Percentiles rank a stretch among this genome's conserved stretches.
Conservation (phyloP, 2,797 vertebrate species). For the Sus cebifrons region DNA sequence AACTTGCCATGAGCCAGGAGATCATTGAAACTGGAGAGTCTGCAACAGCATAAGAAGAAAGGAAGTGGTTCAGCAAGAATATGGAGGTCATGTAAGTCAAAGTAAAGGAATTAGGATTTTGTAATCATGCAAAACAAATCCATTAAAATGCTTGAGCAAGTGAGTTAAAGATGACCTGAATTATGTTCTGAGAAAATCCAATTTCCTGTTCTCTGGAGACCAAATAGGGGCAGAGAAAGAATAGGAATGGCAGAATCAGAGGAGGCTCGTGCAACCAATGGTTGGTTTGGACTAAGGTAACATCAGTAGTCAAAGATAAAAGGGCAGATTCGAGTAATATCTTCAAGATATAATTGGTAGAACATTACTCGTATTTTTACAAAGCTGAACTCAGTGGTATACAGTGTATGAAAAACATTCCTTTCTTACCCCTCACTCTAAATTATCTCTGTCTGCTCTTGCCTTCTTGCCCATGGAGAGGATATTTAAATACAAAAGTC, state of each 20-base stretch:
- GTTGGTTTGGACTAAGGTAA: background rate
- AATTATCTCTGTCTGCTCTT: background rate
- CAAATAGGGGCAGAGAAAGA: background rate
- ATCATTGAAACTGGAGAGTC: background rate
- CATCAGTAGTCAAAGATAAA: background rate
- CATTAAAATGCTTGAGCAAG: slow-evolving; percentile 15
- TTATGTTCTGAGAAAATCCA: background rate
- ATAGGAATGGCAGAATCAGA: background rate
- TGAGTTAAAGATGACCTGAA: background rate
- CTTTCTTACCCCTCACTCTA: background rate
- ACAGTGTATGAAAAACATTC: background rate
- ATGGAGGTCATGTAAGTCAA: background rate
- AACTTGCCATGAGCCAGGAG: background rate
- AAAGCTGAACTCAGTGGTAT: background rate
- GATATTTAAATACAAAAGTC: background rate
- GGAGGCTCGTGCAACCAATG: background rate
- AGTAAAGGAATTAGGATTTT: background rate
- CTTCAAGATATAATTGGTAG: background rate
- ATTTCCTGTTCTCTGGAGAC: background rate
- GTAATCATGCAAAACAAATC: background rate
- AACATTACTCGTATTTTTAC: background rate
- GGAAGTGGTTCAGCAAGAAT: background rate
- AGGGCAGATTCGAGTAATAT: background rate
- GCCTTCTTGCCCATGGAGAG: background rate
- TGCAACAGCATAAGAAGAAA: rapidly evolving